These are phyloP conservation scores for Geococcyx californianus DNA, from an alignment of 2,113 vertebrate species.

Conservation along the genomic window DNA sequence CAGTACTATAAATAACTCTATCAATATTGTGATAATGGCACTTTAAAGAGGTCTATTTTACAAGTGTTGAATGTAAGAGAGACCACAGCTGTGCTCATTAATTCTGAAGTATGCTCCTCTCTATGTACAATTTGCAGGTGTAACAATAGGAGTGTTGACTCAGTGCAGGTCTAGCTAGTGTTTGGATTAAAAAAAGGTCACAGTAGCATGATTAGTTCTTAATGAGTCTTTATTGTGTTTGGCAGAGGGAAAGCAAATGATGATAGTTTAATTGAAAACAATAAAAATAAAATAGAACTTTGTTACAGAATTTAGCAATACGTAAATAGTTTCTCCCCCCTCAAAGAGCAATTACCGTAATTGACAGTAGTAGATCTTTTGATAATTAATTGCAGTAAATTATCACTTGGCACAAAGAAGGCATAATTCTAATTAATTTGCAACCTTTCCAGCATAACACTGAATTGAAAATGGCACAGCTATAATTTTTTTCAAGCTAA, in stretches of 20 bases:
- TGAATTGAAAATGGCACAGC: conserved; percentile 75
- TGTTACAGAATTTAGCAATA: conserved; percentile 70
- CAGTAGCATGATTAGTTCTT: conserved; percentile 73
- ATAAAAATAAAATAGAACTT: conserved; percentile 76
- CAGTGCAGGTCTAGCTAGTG: conserved; percentile 70
- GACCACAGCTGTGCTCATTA: conserved; percentile 84
- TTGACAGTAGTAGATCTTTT: conserved; percentile 84
- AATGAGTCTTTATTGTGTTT: conserved; percentile 76
- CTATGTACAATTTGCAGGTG: conserved; percentile 77
- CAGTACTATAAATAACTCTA: conserved; percentile 84
- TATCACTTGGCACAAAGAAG: conserved; percentile 85
- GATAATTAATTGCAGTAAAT: conserved; percentile 86
- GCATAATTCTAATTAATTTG: conserved; percentile 86
- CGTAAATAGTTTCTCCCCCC: conserved; percentile 70
- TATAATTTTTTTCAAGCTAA: conserved; percentile 66
- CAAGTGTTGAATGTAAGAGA: conserved; percentile 79
- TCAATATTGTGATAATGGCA: conserved; percentile 87
- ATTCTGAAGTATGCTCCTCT: conserved; percentile 79
- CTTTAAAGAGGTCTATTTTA: conserved; percentile 84
- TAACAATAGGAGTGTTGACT: conserved; percentile 79
- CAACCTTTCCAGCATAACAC: conserved; percentile 79
- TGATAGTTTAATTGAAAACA: conserved; percentile 80
- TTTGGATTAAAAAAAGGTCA: conserved; percentile 77
- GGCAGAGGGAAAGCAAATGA: conserved; percentile 77
- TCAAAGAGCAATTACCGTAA: conserved; percentile 72